Percentiles rank a stretch among this genome's conserved stretches.
These are phyloP conservation scores for Tipula confusa DNA, from an alignment of 2,888 invertebrate genomes.

Conservation along the genomic window DNA sequence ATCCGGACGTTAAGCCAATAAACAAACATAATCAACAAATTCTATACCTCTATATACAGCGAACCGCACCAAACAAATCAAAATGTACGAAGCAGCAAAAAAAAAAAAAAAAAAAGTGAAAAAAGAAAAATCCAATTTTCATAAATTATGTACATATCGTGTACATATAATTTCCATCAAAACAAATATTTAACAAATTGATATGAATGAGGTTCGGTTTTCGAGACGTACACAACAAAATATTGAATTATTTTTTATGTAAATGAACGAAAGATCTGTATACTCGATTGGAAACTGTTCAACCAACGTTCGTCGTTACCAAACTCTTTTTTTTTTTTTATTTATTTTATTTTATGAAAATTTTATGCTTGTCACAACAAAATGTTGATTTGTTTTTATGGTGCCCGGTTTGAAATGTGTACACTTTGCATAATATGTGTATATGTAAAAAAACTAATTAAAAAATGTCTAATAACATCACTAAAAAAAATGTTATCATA, in stretches of 20 bases:
- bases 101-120: too few species aligned
- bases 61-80: not conserved
- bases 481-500: not conserved
- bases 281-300: not conserved
- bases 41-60: not conserved
- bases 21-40: not conserved
- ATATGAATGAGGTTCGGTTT: not conserved
- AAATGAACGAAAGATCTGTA: not conserved
- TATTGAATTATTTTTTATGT: not conserved
- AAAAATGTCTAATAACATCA: not conserved
- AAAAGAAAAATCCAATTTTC: slow-evolving; percentile 15
- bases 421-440: not conserved
- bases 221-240: not conserved
- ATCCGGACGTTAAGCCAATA: not conserved
- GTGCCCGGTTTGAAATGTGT: not conserved
- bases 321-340: not conserved
- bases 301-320: not conserved
- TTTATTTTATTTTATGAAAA: too few species aligned
- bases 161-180: not conserved
- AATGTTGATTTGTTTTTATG: not conserved
- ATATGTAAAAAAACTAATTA: not conserved
- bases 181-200: slow-evolving; percentile 25
- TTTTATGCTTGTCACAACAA: not conserved
- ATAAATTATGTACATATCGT: not conserved
- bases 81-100: too few species aligned